These are phyloP conservation scores for Sorex fumeus DNA, from an alignment of 2,113 vertebrate species.

Conservation along the genomic window DNA sequence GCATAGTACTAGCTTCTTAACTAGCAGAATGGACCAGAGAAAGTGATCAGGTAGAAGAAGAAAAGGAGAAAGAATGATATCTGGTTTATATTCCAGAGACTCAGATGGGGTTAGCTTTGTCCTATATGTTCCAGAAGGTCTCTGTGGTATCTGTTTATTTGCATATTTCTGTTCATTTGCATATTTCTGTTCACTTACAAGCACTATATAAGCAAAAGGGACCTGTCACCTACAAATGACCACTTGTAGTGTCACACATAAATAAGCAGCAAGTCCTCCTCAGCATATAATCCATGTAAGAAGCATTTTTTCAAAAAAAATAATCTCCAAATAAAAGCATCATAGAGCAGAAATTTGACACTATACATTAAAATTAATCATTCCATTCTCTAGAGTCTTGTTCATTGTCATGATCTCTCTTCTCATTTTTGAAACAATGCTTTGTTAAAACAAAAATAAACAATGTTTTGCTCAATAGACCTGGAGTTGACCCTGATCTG, in stretches of 20 bases:
- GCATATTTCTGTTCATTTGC: not conserved
- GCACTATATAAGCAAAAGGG: constrained; percentile 18
- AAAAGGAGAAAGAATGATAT: not conserved
- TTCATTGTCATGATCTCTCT: not conserved
- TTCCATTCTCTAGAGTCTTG: not conserved
- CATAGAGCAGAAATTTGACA: constrained; percentile 32
- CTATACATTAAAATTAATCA: not conserved
- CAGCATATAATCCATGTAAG: not conserved
- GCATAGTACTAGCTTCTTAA: not conserved
- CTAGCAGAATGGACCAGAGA: not conserved
- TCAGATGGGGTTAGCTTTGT: constrained; percentile 16
- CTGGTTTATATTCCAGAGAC: not conserved
- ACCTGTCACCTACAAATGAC: not conserved
- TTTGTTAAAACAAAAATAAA: constrained; percentile 65
- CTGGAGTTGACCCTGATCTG: constrained; percentile 59
- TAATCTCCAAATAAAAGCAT: not conserved
- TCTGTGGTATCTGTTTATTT: not conserved
- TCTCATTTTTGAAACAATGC: constrained; percentile 45
- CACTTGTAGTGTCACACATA: not conserved
- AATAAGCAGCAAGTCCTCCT: not conserved
- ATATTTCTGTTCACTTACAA: not conserved
- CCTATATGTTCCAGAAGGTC: not conserved
- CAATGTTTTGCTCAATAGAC: constrained; percentile 21
- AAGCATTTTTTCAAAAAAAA: constrained; percentile 49
- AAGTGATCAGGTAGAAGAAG: not conserved